Conservation (phyloP, 1,140 invertebrate genomes). For the Alviniconcha marisindica region DNA sequence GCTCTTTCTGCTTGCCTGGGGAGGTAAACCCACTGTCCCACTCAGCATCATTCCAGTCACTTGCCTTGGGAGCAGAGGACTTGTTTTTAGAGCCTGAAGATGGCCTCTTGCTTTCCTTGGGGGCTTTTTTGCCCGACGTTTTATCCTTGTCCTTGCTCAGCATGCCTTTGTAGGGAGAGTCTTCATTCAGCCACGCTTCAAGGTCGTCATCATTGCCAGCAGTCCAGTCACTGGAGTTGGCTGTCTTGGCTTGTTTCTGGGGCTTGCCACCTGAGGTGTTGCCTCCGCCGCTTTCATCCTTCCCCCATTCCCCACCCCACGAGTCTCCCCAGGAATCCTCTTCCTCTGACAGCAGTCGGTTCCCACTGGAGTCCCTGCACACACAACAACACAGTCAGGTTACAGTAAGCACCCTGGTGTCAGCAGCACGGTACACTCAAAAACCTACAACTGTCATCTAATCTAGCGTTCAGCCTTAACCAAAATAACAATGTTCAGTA, state of each 20-base stretch:
- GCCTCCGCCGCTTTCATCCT: constrained; percentile 36
- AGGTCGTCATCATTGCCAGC: constrained; percentile 62
- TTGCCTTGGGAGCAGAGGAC: constrained; percentile 51
- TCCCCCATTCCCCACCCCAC: constrained; percentile 55
- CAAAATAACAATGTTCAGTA: no score
- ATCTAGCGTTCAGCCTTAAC: no score
- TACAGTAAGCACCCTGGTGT: no score
- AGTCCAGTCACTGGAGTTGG: constrained; percentile 49
- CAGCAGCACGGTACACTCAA: no score
- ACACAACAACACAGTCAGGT: no score
- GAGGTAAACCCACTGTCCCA: constrained; percentile 64
- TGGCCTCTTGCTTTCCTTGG: constrained; percentile 41
- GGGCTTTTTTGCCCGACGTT: constrained; percentile 46
- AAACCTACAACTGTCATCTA: background rate
- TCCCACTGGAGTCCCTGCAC: constrained; percentile 64
- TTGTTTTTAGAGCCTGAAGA: constrained; percentile 56
- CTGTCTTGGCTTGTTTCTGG: constrained; percentile 36
- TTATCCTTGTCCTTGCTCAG: constrained; percentile 12
- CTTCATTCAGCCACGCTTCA: constrained; percentile 69
- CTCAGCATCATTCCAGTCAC: constrained; percentile 65
- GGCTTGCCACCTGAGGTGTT: background rate
- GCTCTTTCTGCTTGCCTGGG: constrained; percentile 65
- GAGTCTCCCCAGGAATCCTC: constrained; percentile 67
- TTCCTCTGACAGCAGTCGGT: constrained; percentile 63
- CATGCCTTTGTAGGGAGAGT: constrained; percentile 41